phyloP scores from a whole-genome alignment of 1,140 invertebrate species.

The Lutraria rhynchaena region DNA sequence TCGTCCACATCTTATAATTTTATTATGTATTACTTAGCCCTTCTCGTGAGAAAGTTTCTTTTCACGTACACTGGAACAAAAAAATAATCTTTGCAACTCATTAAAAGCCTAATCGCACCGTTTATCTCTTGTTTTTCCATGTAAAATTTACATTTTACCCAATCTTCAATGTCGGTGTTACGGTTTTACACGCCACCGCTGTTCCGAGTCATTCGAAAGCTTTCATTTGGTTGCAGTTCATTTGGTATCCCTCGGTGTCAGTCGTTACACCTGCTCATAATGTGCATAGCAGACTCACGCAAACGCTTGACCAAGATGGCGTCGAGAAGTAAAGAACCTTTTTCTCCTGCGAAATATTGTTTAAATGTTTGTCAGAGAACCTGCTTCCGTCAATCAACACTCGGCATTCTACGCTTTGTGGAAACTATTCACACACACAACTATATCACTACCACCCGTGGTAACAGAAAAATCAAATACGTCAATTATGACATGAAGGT shows the following conservation, averaged over 20 bases:
- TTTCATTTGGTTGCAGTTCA: constrained; percentile 54
- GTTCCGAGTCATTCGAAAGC: constrained; percentile 53
- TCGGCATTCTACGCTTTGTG: neutral
- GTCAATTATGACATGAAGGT: no score
- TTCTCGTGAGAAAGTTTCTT: constrained; percentile 49
- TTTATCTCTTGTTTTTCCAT: constrained; percentile 38
- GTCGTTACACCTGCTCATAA: constrained; percentile 51
- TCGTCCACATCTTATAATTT: no score
- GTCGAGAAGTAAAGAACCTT: constrained; percentile 11
- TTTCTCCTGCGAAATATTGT: constrained; percentile 46
- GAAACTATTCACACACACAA: no score
- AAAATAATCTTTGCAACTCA: constrained; percentile 37
- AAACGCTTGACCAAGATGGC: constrained; percentile 56
- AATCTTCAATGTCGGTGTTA: constrained; percentile 29
- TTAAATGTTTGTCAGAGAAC: constrained; percentile 44
- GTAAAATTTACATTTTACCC: constrained; percentile 24
- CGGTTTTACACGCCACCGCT: constrained; percentile 22
- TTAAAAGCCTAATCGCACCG: constrained; percentile 25
- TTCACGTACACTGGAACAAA: constrained; percentile 5
- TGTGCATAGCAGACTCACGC: constrained; percentile 26
- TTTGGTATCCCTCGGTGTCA: constrained; percentile 56
- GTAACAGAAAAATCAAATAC: no score
- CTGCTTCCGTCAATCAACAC: constrained; percentile 42
- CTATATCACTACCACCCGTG: no score
- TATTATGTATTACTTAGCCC: constrained; percentile 3